A percentile compares a stretch with the other conserved stretches of the same genome.
Conservation (phyloP, 2,797 vertebrate species). For the Erpetoichthys calabaricus region DNA sequence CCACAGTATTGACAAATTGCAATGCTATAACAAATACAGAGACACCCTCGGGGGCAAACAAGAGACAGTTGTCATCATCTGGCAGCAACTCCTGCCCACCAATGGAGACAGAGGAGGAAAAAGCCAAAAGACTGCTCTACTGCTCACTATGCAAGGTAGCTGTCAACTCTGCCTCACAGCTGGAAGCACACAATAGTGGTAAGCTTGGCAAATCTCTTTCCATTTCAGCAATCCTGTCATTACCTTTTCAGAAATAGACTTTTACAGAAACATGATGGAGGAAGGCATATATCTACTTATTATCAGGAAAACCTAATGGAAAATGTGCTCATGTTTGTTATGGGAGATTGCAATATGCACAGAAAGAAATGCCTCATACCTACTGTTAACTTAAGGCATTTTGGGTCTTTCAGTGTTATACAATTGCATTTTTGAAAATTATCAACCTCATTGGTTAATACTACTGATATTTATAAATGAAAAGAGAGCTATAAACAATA, state of each 20-base stretch:
- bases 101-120: conserved; percentile 77
- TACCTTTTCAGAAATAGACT: conserved; percentile 29
- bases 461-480: too few relatives aligned
- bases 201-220: conserved; percentile 36
- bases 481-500: too few relatives aligned
- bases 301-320: neutral
- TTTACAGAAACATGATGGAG: conserved; percentile 1
- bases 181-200: conserved; percentile 96
- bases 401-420: too few relatives aligned
- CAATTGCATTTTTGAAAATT: too few relatives aligned
- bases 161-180: conserved; percentile 91
- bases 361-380: neutral
- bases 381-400: neutral
- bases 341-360: neutral
- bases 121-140: conserved; percentile 83
- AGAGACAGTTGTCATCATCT: conserved; percentile 31
- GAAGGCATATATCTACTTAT: neutral
- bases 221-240: conserved; percentile 30
- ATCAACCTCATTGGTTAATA: too few relatives aligned
- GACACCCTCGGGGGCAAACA: conserved; percentile 43
- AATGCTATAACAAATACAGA: conserved; percentile 44
- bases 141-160: conserved; percentile 96
- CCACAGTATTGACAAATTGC: conserved; percentile 37
- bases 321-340: neutral
- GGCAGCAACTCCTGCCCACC: conserved; percentile 45